phyloP scores from a whole-genome alignment of 2,888 invertebrate species.

The Pyrrhosoma nymphula region DNA sequence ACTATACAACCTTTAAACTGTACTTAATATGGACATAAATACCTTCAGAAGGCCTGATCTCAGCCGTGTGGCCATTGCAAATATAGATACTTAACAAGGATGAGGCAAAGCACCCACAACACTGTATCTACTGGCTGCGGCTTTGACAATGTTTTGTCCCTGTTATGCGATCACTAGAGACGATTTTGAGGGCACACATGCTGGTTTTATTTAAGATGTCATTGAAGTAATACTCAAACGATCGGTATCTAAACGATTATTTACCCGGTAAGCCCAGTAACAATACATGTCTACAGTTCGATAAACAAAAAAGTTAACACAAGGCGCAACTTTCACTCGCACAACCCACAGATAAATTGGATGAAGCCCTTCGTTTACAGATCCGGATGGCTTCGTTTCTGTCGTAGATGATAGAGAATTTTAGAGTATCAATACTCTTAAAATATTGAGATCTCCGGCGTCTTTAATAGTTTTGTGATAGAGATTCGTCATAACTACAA shows the following conservation, averaged over 20 bases:
- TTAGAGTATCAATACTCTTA: too few species aligned
- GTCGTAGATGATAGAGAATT: too few species aligned
- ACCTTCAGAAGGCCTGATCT: not conserved
- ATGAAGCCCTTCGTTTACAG: too few species aligned
- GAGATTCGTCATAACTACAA: too few species aligned
- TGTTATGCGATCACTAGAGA: not conserved
- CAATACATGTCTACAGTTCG: not conserved
- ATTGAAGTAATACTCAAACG: too few species aligned
- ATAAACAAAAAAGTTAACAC: not conserved
- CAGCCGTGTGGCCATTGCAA: not conserved
- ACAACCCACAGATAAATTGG: not conserved
- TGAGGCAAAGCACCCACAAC: not conserved
- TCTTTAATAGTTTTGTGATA: too few species aligned
- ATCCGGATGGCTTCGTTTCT: too few species aligned
- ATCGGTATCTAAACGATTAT: conserved; percentile 2
- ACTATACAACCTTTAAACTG: not conserved
- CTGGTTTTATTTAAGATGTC: not conserved
- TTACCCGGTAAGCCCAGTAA: not conserved
- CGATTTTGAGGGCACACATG: not conserved
- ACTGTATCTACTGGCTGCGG: not conserved
- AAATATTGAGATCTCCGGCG: too few species aligned
- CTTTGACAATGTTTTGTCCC: not conserved
- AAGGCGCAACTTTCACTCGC: too few species aligned
- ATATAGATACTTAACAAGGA: not conserved
- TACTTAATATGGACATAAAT: not conserved